Percentiles rank a stretch among this genome's conserved stretches.
Conservation (phyloP, 2,888 invertebrate genomes). For the Polymixis lichenea region DNA sequence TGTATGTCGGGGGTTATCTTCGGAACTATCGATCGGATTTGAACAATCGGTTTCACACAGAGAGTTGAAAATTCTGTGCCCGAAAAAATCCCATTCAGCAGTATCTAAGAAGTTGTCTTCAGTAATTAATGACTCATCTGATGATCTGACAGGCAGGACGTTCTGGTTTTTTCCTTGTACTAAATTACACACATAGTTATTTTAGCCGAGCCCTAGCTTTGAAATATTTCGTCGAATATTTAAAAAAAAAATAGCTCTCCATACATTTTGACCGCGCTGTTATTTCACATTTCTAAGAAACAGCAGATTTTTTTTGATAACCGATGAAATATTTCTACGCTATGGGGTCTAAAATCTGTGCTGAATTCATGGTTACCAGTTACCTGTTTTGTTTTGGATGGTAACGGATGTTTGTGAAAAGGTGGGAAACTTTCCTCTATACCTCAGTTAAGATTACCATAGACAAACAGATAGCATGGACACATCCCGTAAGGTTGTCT, state of each 20-base stretch:
- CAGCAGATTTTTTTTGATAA: too few relatives aligned
- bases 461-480: conserved; percentile 9
- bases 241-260: too few relatives aligned
- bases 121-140: background rate
- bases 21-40: too few relatives aligned
- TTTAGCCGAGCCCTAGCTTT: background rate
- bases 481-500: conserved; percentile 32
- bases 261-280: too few relatives aligned
- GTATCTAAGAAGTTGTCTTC: background rate
- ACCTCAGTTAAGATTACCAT: background rate
- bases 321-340: too few relatives aligned
- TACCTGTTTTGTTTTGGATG: background rate
- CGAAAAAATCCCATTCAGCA: background rate
- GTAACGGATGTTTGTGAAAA: background rate
- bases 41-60: too few relatives aligned
- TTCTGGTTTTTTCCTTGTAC: background rate
- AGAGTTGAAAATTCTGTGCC: background rate
- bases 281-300: too few relatives aligned
- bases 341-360: too few relatives aligned
- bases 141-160: background rate
- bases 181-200: background rate
- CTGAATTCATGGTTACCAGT: too few relatives aligned
- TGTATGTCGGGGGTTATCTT: too few relatives aligned
- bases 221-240: too few relatives aligned
- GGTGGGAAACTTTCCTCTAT: conserved; percentile 1